Evolutionary conservation across 2,113 vertebrate genomes (phyloP).

Genomic region (Neodontobutis hainanensis): DNA sequence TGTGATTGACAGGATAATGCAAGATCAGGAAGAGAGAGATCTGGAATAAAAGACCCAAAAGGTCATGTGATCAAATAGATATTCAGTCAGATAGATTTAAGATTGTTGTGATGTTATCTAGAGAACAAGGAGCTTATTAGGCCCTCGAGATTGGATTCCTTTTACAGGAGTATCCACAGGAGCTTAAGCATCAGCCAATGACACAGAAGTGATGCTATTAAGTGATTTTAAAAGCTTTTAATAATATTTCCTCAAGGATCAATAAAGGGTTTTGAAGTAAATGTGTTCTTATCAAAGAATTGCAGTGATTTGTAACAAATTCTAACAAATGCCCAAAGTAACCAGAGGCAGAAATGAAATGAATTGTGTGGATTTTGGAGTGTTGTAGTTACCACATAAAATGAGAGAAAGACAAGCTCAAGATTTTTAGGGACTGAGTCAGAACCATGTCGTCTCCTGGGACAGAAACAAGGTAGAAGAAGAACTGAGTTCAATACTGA

Average conservation of each 20-base stretch:
- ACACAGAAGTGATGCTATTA: not conserved
- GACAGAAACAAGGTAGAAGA: too few species aligned
- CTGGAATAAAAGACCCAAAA: not conserved
- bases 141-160: not conserved
- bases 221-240: not conserved
- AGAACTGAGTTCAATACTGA: too few species aligned
- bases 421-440: too few species aligned
- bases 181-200: not conserved
- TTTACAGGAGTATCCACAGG: not conserved
- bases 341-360: too few species aligned
- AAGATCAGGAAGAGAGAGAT: not conserved
- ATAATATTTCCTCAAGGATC: not conserved
- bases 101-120: not conserved
- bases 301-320: not conserved
- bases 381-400: too few species aligned
- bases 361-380: too few species aligned
- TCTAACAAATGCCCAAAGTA: too few species aligned
- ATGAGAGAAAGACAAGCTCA: too few species aligned
- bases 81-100: not conserved
- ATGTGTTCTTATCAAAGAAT: not conserved
- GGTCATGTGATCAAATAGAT: conserved; percentile 5
- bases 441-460: too few species aligned
- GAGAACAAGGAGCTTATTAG: not conserved
- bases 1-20: conserved; percentile 35
- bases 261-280: not conserved